Percentiles rank a stretch among this genome's conserved stretches.
These are phyloP conservation scores for Tanytarsus gracilentus DNA, from an alignment of 2,888 invertebrate species.

Conservation along the genomic window DNA sequence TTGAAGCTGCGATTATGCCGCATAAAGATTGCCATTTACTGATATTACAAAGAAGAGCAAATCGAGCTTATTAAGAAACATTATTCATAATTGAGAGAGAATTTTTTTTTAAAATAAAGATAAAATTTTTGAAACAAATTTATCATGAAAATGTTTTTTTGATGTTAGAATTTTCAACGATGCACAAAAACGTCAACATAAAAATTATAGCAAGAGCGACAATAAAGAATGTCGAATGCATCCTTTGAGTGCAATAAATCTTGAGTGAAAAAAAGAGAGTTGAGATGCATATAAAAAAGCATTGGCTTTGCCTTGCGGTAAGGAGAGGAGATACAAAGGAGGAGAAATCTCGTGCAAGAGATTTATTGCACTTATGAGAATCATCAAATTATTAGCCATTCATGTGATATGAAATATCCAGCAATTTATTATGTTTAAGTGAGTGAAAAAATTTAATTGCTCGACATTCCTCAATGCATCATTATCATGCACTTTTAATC, in stretches of 20 bases:
- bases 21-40: conserved; percentile 19
- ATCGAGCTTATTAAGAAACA: not conserved
- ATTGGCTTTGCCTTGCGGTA: not conserved
- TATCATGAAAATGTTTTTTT: not conserved
- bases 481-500: too few relatives aligned
- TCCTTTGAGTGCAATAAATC: conserved; percentile 11
- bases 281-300: conserved; percentile 1
- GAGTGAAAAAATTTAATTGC: conserved; percentile 10
- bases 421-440: conserved; percentile 6
- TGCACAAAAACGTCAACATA: too few relatives aligned
- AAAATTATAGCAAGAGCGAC: not conserved
- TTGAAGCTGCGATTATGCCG: conserved; percentile 14
- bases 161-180: not conserved
- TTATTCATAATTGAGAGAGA: not conserved
- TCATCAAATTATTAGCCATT: conserved; percentile 25
- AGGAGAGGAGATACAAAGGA: not conserved
- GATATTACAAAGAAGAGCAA: not conserved
- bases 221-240: conserved; percentile 12
- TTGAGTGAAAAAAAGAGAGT: too few relatives aligned
- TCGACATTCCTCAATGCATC: conserved; percentile 1
- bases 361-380: conserved; percentile 20
- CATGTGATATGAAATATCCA: conserved; percentile 2
- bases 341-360: not conserved
- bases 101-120: not conserved
- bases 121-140: not conserved